Conservation (phyloP, 2,888 invertebrate genomes). For the Muscina levida region DNA sequence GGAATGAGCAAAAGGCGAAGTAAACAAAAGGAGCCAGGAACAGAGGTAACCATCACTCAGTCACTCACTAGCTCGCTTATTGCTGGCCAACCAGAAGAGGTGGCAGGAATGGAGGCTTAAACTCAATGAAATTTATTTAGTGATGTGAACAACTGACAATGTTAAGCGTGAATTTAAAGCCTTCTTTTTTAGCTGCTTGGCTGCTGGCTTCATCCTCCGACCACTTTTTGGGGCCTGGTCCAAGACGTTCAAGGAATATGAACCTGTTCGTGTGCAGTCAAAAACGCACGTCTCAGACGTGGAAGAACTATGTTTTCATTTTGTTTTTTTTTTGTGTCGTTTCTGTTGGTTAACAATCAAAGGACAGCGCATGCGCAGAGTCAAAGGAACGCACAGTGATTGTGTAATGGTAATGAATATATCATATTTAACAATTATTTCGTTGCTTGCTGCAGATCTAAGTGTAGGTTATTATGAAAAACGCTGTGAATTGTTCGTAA, state of each 20-base stretch:
- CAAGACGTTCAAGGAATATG: slow-evolving; percentile 65
- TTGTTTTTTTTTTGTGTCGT: too few species aligned
- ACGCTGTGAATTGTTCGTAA: too few species aligned
- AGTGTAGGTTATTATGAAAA: too few species aligned
- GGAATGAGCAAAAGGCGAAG: slow-evolving; percentile 22
- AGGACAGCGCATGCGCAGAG: slow-evolving; percentile 8
- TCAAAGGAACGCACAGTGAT: slow-evolving; percentile 2
- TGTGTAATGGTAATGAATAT: too few species aligned
- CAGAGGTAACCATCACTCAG: slow-evolving; percentile 55
- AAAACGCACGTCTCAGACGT: slow-evolving; percentile 62
- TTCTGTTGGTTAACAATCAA: slow-evolving; percentile 48
- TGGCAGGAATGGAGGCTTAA: slow-evolving; percentile 48
- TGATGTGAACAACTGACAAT: slow-evolving; percentile 73
- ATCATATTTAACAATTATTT: too few species aligned
- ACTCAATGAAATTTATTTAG: slow-evolving; percentile 78
- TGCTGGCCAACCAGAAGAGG: slow-evolving; percentile 40
- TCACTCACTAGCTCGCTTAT: slow-evolving; percentile 4
- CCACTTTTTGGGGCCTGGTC: too few species aligned
- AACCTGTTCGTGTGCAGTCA: slow-evolving; percentile 65
- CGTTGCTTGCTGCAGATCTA: too few species aligned
- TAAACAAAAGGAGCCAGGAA: slow-evolving; percentile 20
- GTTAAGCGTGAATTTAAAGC: slow-evolving; percentile 76
- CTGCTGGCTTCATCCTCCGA: too few species aligned
- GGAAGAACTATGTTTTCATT: slow-evolving; percentile 50
- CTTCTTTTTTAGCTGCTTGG: slow-evolving; percentile 23